Percentiles rank a stretch among this genome's conserved stretches.
These are phyloP conservation scores for Leptinotarsa defecta DNA, from an alignment of 1,140 invertebrate genomes.

Conservation along the genomic window DNA sequence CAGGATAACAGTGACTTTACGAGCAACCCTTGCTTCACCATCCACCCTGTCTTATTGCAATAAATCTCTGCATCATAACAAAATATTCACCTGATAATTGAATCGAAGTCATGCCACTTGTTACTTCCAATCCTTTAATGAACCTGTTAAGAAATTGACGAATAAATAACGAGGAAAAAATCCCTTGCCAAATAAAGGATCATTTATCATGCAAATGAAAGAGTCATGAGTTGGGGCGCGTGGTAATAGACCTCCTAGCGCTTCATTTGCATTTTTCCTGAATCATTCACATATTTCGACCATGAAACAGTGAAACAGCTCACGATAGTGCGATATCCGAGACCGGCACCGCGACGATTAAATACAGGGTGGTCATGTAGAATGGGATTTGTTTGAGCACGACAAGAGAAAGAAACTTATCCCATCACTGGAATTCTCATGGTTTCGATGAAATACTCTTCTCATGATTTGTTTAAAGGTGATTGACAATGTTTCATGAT, in stretches of 20 bases:
- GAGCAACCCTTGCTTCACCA: too few species aligned
- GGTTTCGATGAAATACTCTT: too few species aligned
- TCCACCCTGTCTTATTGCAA: too few species aligned
- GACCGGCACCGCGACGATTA: slow-evolving; percentile 16
- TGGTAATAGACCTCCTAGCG: slow-evolving; percentile 33
- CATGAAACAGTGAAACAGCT: slow-evolving; percentile 19
- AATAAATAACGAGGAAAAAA: slow-evolving; percentile 34
- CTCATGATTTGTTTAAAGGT: too few species aligned
- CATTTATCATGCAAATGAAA: slow-evolving; percentile 43
- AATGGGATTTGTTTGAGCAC: too few species aligned
- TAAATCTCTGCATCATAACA: too few species aligned
- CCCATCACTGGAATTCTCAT: too few species aligned
- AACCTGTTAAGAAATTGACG: slow-evolving; percentile 9
- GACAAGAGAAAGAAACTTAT: too few species aligned
- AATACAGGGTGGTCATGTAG: not conserved
- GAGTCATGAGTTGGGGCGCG: slow-evolving; percentile 38
- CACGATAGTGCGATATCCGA: slow-evolving; percentile 33
- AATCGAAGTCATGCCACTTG: not conserved
- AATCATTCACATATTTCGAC: slow-evolving; percentile 38
- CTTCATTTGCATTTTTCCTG: slow-evolving; percentile 42
- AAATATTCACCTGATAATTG: not conserved
- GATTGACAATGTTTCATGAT: too few species aligned
- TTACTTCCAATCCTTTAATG: not conserved
- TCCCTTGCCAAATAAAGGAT: slow-evolving; percentile 34
- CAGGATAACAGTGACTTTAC: too few species aligned